phyloP scores from a whole-genome alignment of 2,113 vertebrate genomes.

The Gallinago undulata region DNA sequence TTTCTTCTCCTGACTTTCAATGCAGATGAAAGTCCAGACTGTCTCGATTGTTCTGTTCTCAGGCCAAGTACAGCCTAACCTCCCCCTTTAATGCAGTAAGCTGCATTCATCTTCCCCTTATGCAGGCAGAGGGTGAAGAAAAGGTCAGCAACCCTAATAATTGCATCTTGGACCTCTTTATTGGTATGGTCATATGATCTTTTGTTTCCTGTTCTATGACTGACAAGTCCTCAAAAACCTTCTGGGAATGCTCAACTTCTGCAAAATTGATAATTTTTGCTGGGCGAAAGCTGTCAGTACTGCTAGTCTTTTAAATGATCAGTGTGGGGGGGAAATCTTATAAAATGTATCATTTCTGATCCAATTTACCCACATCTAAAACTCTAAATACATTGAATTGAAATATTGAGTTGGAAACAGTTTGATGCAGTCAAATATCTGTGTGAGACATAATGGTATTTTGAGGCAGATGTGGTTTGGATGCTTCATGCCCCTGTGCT shows the following conservation, averaged over 20 bases:
- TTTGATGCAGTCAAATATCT: neutral
- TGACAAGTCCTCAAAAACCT: conserved; percentile 14
- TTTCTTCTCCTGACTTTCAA: neutral
- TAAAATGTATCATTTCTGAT: neutral
- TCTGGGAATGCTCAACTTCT: neutral
- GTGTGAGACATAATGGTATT: neutral
- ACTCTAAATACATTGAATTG: neutral
- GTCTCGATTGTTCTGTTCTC: neutral
- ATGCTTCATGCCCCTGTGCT: conserved; percentile 8
- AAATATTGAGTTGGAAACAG: neutral
- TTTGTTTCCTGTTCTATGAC: conserved; percentile 45
- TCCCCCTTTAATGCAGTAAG: neutral
- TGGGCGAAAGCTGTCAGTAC: neutral
- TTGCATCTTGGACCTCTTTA: neutral
- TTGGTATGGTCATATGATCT: neutral
- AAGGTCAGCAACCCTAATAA: conserved; percentile 18
- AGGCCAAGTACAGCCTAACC: conserved; percentile 2
- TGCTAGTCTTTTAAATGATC: neutral
- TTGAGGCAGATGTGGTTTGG: conserved; percentile 32
- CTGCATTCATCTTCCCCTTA: neutral
- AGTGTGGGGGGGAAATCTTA: neutral
- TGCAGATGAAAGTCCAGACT: neutral
- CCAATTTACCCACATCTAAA: neutral
- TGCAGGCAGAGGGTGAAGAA: neutral
- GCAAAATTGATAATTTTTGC: neutral